Base-by-base conservation (phyloP, 2,113 vertebrate genomes). In the Casuarius casuarius region DNA sequence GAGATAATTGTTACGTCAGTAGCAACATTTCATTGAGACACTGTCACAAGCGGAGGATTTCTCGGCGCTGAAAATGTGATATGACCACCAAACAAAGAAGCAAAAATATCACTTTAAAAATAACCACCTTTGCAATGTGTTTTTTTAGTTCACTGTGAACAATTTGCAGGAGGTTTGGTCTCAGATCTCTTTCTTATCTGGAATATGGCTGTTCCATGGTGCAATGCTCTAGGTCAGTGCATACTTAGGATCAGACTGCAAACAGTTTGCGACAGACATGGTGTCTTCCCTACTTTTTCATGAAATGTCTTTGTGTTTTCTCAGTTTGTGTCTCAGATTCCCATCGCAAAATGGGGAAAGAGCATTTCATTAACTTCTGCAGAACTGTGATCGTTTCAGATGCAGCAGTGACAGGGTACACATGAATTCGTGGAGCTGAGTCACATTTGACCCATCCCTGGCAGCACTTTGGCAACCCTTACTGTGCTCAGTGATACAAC, bases 1-100 rank as follows among this genome's bases (percentile, higher is more conserved):
- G 73, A 97, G 92, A 94, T 96, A 94, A 95, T 94, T 94, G 84
- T 96, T 96, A 95, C 78, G 51, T 97, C 95, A 95, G 91, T 94
- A 85, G 94, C 94, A 97, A 78, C 91, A 73, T 96, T 97, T 96
- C 92, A 94, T 94, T 94, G 91, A 96, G 90, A 40, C 52, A 52
- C 48, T 95, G 62, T 91, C 81, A 74, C 56, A 87, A 92, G 59
- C 0, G 0, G 46, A 96, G 87, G 74, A 96, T 92, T 95, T 94
- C 87, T 91, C 94, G 87, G 95, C 92, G 92, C 89, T 95, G 94
- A 97, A 96, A 96, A 83, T 33, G 51, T 91, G 73, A 52, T 82
- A 84, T 92, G 92, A 59, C 90, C 86, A 66, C 40, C 74, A 84
- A 88, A 90, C 31, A 88, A 89, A 90, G 83, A 84, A 94, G 49